Evolutionary conservation across 2,888 invertebrate genomes (phyloP), one percentile per base, ranked within the genome.

Genomic region (Yponomeuta cagnagella): DNA sequence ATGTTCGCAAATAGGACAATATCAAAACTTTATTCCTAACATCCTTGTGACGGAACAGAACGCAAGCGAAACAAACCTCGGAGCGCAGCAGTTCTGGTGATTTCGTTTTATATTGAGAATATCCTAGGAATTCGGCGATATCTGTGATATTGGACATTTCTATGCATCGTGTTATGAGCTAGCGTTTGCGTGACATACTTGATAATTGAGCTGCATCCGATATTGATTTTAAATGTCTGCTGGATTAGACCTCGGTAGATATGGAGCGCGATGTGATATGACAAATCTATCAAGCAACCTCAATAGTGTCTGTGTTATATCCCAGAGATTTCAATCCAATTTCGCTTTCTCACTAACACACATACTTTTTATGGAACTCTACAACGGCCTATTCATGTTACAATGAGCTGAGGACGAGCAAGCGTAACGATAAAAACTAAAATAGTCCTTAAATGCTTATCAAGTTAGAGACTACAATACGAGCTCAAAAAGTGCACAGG

Each of bases 21-120:
- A 58, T 58, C 52, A 58, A 52, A 58, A 58, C 52, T 58, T 58
- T 58, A 58, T 58, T 58, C 15, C 12, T 15, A 58, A 58, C 52
- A 23, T 64, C 64, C 64, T 23, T 64, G 23, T 30, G 31, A 31
- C 31, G 43, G 43, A 43, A 43, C 6, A 8, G 43, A 43, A 43
- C 43, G 43, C 43, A 64, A 78, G 81, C 76, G 78, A 58, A 12
- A 58, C 52, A 58, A 15, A 15, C 52, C 52, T 15, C 52, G 15
- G 52, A 58, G 52, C 52, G 52, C 52, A 58, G 52, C 52, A 58
- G 52, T 12, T 15, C 15, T 12, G 52, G 52, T 58, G 52, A 58
- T 58, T 77, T 82, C 76, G 79, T 74, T 86, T 89, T 88, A 89
- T 88, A 88, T 88, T 86, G 83, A 82, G 86, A 83, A 85, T 83